Evolutionary conservation across 2,888 invertebrate species (phyloP), one percentile per base, ranked within the genome.

Genomic region (Crematogaster levior): DNA sequence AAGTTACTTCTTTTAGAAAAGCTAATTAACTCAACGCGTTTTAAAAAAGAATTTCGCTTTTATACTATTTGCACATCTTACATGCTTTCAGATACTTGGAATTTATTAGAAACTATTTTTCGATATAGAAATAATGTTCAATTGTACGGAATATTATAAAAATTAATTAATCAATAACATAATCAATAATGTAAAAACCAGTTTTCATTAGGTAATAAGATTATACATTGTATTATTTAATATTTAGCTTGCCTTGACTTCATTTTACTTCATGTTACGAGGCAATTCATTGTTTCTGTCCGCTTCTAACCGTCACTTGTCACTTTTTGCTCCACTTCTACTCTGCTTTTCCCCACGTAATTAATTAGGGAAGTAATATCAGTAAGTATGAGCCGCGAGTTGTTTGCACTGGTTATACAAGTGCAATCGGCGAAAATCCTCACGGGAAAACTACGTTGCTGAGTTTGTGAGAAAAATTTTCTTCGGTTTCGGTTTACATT

Each of bases 361-460:
- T 89, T 89, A 88, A 89, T 88, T 87, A 87, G 81, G 65, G 70
- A 83, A 84, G 86, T 85, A 88, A 88, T 87, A 87, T 88, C 88
- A 61, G 84, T 81, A 79, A 83, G 75, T 84, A 83, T 66, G 40
- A 73, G 80, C 66, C 60, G 65, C 66, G 74, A 70, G 75, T 75
- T 82, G 82, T 81, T 85, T 81, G 63, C 82, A 53, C 24, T 40
- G 58, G 65, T 83, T 82, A 68, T 68, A 72, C 74, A 81, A 82
- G 77, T 84, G 75, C 74, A 82, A 88, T 89, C 85, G 85, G 61
- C 81, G 75, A 70, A 82, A 86, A 85, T 83, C 72, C 61, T 66
- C 48, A 53, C 70, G 66, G 56, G 27, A 27, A 51, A 86, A 80
- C 48, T 63, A 51, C 30, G 30, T 46, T 27, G n/a, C 27, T 27